Base-by-base conservation (phyloP, 2,113 vertebrate genomes). In the Balaenoptera acutorostrata region DNA sequence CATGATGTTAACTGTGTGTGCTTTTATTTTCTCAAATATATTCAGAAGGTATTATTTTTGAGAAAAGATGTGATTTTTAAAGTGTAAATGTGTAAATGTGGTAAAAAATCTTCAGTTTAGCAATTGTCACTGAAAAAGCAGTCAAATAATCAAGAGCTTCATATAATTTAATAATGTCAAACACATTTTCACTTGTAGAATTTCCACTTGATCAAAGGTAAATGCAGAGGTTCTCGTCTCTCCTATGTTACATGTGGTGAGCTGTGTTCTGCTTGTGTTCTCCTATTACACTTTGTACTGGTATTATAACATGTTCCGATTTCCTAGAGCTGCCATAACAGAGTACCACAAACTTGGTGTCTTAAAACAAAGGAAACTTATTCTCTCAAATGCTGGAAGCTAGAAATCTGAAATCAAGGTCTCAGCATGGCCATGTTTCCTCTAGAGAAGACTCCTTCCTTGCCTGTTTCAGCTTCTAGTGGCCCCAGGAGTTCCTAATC, bases 21-120 rank as follows among this genome's bases (percentile, higher is more conserved):
- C 15, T 88, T 97, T 69, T 61, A 31, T 86, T 93, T 75, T 52
- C 74, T 91, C 57, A 81, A 64, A 69, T 66, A 63, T 55, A 89
- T 95, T 88, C 27, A 97, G 36, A 92, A 74, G 20, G 2, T 61
- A 46, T 64, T 5, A 14, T 69, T 86, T 95, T 72, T 91, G 8
- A 71, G 29, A 84, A 90, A 87, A 74, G 0, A 29, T 55, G 5
- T 64, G 20, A 88, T 94, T 91, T 91, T 90, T 61, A 88, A 95
- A 90, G 63, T 75, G 1, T 59, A 46, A 68, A 55, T 78, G 2
- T 78, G 8, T 44, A 44, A 9, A 72, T 83, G 21, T 59, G n/a
- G 4, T 33, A 36, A 84, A 57, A 21, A 57, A 88, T 83, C 63
- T 15, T 94, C n/a, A 71, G 64, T 71, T 93, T 82, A 86, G 23